These are phyloP conservation scores for Synanceia verrucosa DNA, from an alignment of 2,797 vertebrate genomes.

Conservation along the genomic window DNA sequence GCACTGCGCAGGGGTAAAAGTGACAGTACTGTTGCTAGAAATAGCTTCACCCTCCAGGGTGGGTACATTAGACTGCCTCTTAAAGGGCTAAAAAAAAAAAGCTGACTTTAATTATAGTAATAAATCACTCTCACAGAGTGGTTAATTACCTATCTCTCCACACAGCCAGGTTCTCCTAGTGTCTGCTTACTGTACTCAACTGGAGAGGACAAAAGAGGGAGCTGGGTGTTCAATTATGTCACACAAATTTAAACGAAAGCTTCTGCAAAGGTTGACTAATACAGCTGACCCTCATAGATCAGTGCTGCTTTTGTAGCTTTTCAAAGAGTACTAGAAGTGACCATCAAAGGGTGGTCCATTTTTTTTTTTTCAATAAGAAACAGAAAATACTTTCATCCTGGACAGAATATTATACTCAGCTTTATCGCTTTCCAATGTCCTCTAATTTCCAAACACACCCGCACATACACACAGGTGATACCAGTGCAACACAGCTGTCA, in stretches of 20 bases:
- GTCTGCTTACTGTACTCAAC: conserved; percentile 19
- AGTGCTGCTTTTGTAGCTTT: neutral
- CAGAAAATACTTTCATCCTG: conserved; percentile 9
- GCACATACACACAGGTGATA: neutral
- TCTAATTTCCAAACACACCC: neutral
- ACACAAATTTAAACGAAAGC: conserved; percentile 15
- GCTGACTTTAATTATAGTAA: conserved; percentile 59
- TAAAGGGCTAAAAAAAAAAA: conserved; percentile 57
- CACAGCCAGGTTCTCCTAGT: conserved; percentile 18
- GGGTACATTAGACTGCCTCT: conserved; percentile 22
- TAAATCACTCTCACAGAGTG: conserved; percentile 60
- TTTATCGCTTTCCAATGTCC: conserved; percentile 25
- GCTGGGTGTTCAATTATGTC: conserved; percentile 18
- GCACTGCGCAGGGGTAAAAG: neutral
- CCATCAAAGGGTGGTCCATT: neutral
- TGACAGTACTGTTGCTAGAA: conserved; percentile 21
- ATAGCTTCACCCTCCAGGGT: conserved; percentile 42
- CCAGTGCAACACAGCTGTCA: conserved; percentile 1
- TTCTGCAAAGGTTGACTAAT: conserved; percentile 9
- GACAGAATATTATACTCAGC: conserved; percentile 24
- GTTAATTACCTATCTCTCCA: conserved; percentile 59
- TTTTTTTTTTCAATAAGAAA: too few species aligned
- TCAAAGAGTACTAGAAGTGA: neutral
- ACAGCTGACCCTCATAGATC: neutral
- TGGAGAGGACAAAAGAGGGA: conserved; percentile 32